These are phyloP conservation scores for Drosophila flavopinicola DNA, from an alignment of 2,888 invertebrate species.

Conservation along the genomic window DNA sequence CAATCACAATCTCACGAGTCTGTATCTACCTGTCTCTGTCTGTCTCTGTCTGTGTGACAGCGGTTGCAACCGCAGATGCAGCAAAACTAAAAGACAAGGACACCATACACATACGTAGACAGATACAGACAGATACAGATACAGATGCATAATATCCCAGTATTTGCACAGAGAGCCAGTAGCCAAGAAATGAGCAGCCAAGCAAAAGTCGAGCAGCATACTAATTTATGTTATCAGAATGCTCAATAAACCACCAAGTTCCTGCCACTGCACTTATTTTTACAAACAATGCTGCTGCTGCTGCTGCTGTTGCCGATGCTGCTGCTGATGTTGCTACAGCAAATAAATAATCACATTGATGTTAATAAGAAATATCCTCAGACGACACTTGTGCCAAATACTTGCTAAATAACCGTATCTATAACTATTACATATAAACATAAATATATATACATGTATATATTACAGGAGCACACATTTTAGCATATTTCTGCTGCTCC, in stretches of 20 bases:
- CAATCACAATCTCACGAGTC: no score
- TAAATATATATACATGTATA: slow-evolving; percentile 1
- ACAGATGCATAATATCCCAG: slow-evolving; percentile 20
- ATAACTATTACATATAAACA: no score
- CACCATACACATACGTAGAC: no score
- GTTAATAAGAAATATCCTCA: no score
- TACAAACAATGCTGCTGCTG: no score
- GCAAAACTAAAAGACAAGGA: no score
- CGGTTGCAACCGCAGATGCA: no score
- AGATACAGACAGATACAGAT: slow-evolving; percentile 6
- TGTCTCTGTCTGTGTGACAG: no score
- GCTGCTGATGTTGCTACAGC: slow-evolving; percentile 5
- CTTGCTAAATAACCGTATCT: slow-evolving; percentile 16
- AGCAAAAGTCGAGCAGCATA: slow-evolving; percentile 38
- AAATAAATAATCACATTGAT: slow-evolving; percentile 51
- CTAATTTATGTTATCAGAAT: slow-evolving; percentile 59
- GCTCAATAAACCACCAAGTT: slow-evolving; percentile 46
- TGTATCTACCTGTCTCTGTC: no score
- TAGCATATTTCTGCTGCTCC: background rate
- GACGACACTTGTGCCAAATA: slow-evolving; percentile 18
- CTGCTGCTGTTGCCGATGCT: slow-evolving; percentile 6
- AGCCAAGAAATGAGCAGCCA: slow-evolving; percentile 7
- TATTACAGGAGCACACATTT: no score
- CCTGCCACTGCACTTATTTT: slow-evolving; percentile 28
- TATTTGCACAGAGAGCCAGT: slow-evolving; percentile 13